Percentiles rank a stretch among this genome's conserved stretches.
Conservation (phyloP, 2,888 invertebrate genomes). For the Petrolisthes manimaculis region DNA sequence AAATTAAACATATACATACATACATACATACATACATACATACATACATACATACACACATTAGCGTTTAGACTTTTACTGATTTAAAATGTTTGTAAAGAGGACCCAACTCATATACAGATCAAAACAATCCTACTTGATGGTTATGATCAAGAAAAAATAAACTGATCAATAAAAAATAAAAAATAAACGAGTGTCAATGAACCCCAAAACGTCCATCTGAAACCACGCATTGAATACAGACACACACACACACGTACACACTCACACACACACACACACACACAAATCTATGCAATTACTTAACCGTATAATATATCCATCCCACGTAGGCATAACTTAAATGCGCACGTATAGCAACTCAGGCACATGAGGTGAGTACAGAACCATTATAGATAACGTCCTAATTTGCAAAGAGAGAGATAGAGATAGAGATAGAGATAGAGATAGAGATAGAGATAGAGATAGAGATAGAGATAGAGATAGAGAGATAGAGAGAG, state of each 20-base stretch:
- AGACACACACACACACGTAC: conserved; percentile 5
- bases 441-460: conserved; percentile 17
- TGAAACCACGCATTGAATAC: background rate
- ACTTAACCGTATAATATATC: too few species aligned
- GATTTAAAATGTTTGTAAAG: too few species aligned
- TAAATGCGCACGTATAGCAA: too few species aligned
- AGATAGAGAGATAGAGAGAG: background rate
- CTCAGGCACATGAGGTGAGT: too few species aligned
- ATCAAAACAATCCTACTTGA: background rate
- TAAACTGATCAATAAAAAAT: too few species aligned
- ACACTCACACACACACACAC: conserved; percentile 16
- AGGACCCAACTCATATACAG: background rate
- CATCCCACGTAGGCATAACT: too few species aligned
- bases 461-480: too few species aligned
- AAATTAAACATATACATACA: conserved; percentile 12
- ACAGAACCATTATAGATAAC: too few species aligned
- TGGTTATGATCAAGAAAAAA: too few species aligned
- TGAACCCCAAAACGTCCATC: background rate
- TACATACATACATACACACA: conserved; percentile 25
- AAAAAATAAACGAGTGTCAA: background rate
- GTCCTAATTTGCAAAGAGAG: background rate
- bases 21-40: conserved; percentile 9
- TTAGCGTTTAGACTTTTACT: too few species aligned
- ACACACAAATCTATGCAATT: conserved; percentile 20
- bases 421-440: conserved; percentile 3